Evolutionary conservation across 2,113 vertebrate species (phyloP).

Genomic region (Clupea harengus): DNA sequence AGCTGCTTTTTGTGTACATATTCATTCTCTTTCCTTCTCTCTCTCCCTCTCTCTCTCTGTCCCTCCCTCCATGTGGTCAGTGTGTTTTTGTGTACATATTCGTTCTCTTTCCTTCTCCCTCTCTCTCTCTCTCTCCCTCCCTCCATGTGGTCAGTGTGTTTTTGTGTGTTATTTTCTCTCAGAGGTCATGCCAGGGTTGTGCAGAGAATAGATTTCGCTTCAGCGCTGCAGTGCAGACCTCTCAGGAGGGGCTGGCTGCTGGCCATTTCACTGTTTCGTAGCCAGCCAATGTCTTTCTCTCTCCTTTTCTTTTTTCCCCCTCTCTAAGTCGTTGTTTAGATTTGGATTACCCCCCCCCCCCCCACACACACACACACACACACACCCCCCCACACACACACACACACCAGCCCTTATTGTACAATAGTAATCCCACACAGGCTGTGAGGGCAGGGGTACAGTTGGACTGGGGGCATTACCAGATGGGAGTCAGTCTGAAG

Average conservation of each 20-base stretch:
- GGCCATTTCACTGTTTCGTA: not conserved
- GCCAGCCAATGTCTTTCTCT: not conserved
- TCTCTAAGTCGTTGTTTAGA: not conserved
- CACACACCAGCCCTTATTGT: not conserved
- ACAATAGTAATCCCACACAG: slow-evolving; percentile 10
- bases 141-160: not conserved
- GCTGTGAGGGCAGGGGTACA: not conserved
- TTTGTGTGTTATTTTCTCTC: slow-evolving; percentile 3
- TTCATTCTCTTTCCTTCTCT: slow-evolving; percentile 8
- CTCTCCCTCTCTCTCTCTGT: not conserved
- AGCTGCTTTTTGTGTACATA: slow-evolving; percentile 35
- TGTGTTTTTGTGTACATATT: no score
- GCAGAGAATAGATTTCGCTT: slow-evolving; percentile 13
- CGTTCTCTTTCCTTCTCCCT: not conserved
- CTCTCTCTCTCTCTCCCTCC: not conserved
- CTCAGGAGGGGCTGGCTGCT: not conserved
- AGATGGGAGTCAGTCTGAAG: slow-evolving; percentile 13
- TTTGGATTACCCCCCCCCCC: slow-evolving; percentile 4
- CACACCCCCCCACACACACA: no score
- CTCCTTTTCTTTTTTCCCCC: not conserved
- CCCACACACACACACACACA: no score
- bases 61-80: not conserved
- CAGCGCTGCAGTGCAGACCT: not conserved
- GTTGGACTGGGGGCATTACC: slow-evolving; percentile 13
- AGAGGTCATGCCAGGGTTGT: slow-evolving; percentile 18